Conservation (phyloP, 2,797 vertebrate genomes). For the Pseudomugil tenellus region DNA sequence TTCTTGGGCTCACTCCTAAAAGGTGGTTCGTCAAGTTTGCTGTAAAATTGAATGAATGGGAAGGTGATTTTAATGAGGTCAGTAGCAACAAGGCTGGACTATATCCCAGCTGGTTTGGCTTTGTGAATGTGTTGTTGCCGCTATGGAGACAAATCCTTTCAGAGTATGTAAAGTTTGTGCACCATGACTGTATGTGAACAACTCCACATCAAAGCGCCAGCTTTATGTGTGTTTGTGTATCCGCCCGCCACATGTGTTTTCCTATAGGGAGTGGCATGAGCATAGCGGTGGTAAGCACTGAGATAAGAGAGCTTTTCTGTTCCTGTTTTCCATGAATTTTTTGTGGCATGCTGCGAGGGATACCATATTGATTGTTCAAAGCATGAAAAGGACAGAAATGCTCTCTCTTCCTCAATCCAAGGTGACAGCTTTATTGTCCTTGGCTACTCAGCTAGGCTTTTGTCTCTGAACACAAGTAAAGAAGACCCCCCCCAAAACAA, state of each 20-base stretch:
- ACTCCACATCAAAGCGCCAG: constrained; percentile 66
- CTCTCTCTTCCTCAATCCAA: constrained; percentile 59
- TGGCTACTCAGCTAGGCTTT: constrained; percentile 59
- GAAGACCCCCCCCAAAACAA: constrained; percentile 36
- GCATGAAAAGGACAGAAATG: constrained; percentile 51
- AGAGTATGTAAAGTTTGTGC: constrained; percentile 38
- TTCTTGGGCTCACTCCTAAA: not conserved
- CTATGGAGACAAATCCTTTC: constrained; percentile 35
- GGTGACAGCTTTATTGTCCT: constrained; percentile 76
- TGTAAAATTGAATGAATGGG: not conserved
- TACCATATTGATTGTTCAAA: constrained; percentile 52
- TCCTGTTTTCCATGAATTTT: constrained; percentile 63
- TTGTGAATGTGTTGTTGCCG: constrained; percentile 8
- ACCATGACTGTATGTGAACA: constrained; percentile 36
- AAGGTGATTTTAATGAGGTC: constrained; percentile 21
- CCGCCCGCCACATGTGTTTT: constrained; percentile 74
- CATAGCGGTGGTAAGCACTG: constrained; percentile 29
- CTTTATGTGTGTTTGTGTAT: constrained; percentile 66
- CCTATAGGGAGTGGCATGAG: constrained; percentile 65
- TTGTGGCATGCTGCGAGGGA: constrained; percentile 44
- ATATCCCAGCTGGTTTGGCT: constrained; percentile 18
- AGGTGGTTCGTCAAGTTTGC: not conserved
- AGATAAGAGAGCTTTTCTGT: constrained; percentile 58
- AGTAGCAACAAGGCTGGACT: not conserved
- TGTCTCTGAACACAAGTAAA: constrained; percentile 53